Percentiles rank a stretch among this genome's conserved stretches.
phyloP scores from a whole-genome alignment of 2,113 vertebrate species.

The Podarcis cretensis region DNA sequence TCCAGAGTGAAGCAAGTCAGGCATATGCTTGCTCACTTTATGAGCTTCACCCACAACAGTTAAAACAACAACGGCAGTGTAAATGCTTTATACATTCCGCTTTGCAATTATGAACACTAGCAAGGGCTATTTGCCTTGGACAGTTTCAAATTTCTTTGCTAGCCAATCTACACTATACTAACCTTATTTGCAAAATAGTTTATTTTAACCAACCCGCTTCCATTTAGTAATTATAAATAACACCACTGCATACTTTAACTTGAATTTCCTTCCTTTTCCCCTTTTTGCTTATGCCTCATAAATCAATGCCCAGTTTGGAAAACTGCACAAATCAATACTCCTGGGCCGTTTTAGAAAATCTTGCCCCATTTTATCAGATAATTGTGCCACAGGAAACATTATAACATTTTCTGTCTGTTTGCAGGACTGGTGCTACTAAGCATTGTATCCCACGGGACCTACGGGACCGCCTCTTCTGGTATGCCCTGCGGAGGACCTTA shows the following conservation, averaged over 20 bases:
- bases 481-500: too few species aligned
- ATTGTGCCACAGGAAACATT: constrained; percentile 13
- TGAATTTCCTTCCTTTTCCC: background rate
- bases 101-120: background rate
- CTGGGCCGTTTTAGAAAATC: constrained; percentile 25
- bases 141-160: background rate
- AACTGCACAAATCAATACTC: constrained; percentile 1
- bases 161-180: background rate
- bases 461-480: too few species aligned
- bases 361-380: constrained; percentile 19
- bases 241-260: background rate
- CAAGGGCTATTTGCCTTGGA: background rate
- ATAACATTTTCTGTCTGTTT: constrained; percentile 8
- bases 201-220: background rate
- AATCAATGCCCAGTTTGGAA: background rate
- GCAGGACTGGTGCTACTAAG: constrained; percentile 15
- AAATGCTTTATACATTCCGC: background rate
- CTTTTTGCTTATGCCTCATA: background rate
- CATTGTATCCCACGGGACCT: background rate
- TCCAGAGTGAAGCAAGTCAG: background rate
- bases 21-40: background rate
- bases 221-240: background rate
- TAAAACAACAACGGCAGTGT: background rate
- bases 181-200: background rate
- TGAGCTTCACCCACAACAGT: background rate